phyloP scores from a whole-genome alignment of 2,113 vertebrate genomes.

The Pelodiscus sinensis region DNA sequence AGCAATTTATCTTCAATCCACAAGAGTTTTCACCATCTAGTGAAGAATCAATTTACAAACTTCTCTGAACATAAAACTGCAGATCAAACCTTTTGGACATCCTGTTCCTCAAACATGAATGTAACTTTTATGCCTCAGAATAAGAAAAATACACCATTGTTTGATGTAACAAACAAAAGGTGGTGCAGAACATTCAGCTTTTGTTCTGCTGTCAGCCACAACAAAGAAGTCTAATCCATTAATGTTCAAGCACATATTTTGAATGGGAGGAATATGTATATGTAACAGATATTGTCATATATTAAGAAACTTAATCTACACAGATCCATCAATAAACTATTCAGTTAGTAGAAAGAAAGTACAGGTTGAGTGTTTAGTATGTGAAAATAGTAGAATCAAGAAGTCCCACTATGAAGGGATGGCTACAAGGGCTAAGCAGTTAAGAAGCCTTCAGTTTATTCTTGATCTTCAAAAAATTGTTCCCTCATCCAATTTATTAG shows the following conservation, averaged over 20 bases:
- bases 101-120: slow-evolving; percentile 48
- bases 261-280: slow-evolving; percentile 27
- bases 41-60: slow-evolving; percentile 67
- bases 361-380: not conserved
- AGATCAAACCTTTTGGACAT: slow-evolving; percentile 64
- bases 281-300: slow-evolving; percentile 12
- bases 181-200: slow-evolving; percentile 15
- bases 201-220: slow-evolving; percentile 50
- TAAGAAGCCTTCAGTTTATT: not conserved
- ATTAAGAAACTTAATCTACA: slow-evolving; percentile 43
- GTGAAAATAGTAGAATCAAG: not conserved
- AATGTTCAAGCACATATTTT: slow-evolving; percentile 61
- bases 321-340: slow-evolving; percentile 26
- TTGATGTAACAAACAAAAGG: slow-evolving; percentile 59
- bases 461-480: not conserved
- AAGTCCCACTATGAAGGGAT: slow-evolving; percentile 16
- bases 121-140: slow-evolving; percentile 43
- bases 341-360: not conserved
- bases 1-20: slow-evolving; percentile 72
- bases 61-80: slow-evolving; percentile 49
- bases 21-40: slow-evolving; percentile 61
- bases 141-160: slow-evolving; percentile 35
- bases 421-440: not conserved
- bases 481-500: not conserved
- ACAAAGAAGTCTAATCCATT: slow-evolving; percentile 51